Evolutionary conservation across 53 echinoderm and acorn worm genomes (phyloP).

Genomic region (Echinarachnius parma): DNA sequence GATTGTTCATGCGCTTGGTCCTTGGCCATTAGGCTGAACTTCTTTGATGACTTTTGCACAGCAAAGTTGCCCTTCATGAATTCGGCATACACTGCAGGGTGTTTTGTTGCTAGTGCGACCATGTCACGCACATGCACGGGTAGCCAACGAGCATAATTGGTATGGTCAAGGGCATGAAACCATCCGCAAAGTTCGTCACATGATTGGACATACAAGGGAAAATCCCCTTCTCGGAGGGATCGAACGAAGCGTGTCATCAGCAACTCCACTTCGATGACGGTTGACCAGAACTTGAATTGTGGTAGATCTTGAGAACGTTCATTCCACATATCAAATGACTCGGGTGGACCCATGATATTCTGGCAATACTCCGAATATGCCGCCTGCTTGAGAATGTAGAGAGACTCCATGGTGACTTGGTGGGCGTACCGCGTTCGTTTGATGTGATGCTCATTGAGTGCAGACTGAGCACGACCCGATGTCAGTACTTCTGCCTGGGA

Average conservation of each 20-base stretch:
- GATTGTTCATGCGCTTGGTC: conserved; percentile 28
- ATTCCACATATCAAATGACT: conserved; percentile 42
- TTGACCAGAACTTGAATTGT: conserved; percentile 25
- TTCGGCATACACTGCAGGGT: conserved; percentile 16
- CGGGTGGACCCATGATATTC: too few species aligned
- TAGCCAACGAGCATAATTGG: conserved; percentile 32
- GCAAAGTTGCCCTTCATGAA: conserved; percentile 29
- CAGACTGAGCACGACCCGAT: conserved; percentile 19
- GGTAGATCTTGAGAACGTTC: background rate
- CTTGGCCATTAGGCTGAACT: conserved; percentile 23
- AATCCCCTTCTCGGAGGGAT: conserved; percentile 20
- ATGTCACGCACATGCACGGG: conserved; percentile 33
- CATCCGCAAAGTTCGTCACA: conserved; percentile 21
- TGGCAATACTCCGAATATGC: too few species aligned
- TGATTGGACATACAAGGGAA: conserved; percentile 17
- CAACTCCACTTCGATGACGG: conserved; percentile 18
- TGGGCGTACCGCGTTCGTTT: conserved; percentile 32
- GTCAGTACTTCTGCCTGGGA: conserved; percentile 25
- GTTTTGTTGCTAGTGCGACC: background rate
- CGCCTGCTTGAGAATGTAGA: conserved; percentile 18
- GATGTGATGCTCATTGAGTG: conserved; percentile 31
- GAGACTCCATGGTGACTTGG: conserved; percentile 21
- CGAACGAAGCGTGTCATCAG: conserved; percentile 19
- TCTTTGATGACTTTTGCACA: conserved; percentile 17
- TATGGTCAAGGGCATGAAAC: conserved; percentile 16